Evolutionary conservation across 2,888 invertebrate species (phyloP).

Genomic region (Holacanthella duospinosa): DNA sequence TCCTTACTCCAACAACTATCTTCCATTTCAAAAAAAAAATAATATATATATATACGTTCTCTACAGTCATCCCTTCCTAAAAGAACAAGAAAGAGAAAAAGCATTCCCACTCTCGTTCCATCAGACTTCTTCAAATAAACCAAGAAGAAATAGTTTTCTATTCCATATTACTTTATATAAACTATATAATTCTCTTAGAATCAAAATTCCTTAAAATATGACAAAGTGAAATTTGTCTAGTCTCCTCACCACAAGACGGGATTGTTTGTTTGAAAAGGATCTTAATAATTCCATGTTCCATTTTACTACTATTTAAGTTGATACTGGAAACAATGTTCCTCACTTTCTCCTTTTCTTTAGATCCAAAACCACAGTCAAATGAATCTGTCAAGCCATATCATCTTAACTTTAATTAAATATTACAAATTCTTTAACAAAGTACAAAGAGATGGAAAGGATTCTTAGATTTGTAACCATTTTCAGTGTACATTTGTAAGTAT

Average conservation of each 20-base stretch:
- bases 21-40: no score
- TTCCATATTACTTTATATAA: background rate
- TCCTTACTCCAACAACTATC: background rate
- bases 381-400: background rate
- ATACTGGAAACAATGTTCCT: no score
- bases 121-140: background rate
- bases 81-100: no score
- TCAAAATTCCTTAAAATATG: background rate
- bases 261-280: background rate
- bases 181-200: no score
- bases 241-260: background rate
- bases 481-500: no score
- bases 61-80: no score
- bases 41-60: no score
- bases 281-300: background rate
- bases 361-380: background rate
- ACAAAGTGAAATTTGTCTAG: background rate
- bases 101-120: no score
- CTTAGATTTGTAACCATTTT: no score
- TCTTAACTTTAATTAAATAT: constrained; percentile 6
- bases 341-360: background rate
- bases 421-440: constrained; percentile 1
- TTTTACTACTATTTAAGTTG: no score
- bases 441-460: no score
- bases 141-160: background rate